Conservation (phyloP, 2,113 vertebrate species). For the Xyrauchen texanus region DNA sequence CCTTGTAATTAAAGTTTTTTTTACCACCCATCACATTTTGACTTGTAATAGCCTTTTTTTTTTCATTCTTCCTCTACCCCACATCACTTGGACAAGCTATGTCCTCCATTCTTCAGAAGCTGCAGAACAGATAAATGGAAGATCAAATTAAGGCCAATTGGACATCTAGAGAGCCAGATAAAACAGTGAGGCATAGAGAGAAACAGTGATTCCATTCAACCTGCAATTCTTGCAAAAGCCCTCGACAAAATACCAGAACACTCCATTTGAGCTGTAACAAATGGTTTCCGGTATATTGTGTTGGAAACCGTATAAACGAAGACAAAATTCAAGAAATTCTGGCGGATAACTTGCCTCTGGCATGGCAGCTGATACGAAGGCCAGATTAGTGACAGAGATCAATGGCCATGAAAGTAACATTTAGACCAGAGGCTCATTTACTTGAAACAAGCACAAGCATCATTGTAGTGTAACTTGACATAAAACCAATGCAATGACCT, state of each 20-base stretch:
- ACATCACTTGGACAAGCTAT: constrained; percentile 1
- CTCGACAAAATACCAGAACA: not conserved
- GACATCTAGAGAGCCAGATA: constrained; percentile 19
- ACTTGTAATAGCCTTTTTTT: not conserved
- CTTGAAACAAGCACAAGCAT: not conserved
- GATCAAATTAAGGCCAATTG: constrained; percentile 47
- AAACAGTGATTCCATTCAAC: constrained; percentile 5
- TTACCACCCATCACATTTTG: not conserved
- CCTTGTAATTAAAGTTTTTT: constrained; percentile 7
- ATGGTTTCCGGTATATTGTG: not conserved
- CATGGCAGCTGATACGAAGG: not conserved
- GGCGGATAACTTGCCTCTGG: not conserved
- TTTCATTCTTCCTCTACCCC: not conserved
- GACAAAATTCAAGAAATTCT: not conserved
- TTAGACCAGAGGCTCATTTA: constrained; percentile 6
- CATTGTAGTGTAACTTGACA: constrained; percentile 8
- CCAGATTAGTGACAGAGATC: constrained; percentile 10
- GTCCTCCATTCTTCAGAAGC: constrained; percentile 18
- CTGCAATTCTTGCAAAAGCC: constrained; percentile 22
- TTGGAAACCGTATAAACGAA: constrained; percentile 11
- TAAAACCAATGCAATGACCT: constrained; percentile 5
- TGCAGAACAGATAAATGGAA: constrained; percentile 44
- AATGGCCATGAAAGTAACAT: not conserved
- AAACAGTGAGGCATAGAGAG: not conserved
- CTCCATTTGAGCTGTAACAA: not conserved